These are phyloP conservation scores for Psilopsiagon aurifrons DNA, from an alignment of 2,113 vertebrate species.

Conservation along the genomic window DNA sequence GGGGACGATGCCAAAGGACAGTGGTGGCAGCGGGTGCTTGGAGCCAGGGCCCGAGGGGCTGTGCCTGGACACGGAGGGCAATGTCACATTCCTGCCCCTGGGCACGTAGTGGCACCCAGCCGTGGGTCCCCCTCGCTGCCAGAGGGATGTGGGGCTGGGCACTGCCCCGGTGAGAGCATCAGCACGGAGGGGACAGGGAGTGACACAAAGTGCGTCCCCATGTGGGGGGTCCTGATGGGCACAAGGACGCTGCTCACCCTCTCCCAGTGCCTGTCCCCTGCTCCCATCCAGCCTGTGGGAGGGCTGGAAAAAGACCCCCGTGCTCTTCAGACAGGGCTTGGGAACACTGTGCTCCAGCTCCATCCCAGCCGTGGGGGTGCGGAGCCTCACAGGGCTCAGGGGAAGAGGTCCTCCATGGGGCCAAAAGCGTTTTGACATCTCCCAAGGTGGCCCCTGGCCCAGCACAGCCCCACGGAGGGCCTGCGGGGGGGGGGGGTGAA, in stretches of 20 bases:
- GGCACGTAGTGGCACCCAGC: not conserved
- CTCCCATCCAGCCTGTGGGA: not conserved
- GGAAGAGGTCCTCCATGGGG: not conserved
- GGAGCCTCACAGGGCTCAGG: accelerated
- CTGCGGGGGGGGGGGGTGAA: accelerated
- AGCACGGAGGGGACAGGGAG: accelerated
- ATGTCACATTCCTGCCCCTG: constrained; percentile 38
- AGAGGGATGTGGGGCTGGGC: not conserved
- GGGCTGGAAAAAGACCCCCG: not conserved
- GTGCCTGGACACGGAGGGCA: constrained; percentile 53
- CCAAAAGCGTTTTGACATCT: not conserved
- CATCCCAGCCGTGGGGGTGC: not conserved
- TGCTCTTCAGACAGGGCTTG: not conserved
- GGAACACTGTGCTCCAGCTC: not conserved
- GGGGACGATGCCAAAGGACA: not conserved
- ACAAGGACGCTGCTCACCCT: accelerated
- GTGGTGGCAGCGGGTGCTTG: accelerated
- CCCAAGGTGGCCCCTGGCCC: accelerated
- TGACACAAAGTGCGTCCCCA: accelerated
- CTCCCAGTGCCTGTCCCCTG: not conserved
- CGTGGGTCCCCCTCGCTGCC: not conserved
- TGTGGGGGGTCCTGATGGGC: not conserved
- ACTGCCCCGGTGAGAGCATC: not conserved
- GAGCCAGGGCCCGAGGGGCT: not conserved
- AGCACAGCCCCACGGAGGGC: accelerated